Evolutionary conservation across 1,140 invertebrate genomes (phyloP), one percentile per base, ranked within the genome.

Genomic region (Leptonema lineaticorne): DNA sequence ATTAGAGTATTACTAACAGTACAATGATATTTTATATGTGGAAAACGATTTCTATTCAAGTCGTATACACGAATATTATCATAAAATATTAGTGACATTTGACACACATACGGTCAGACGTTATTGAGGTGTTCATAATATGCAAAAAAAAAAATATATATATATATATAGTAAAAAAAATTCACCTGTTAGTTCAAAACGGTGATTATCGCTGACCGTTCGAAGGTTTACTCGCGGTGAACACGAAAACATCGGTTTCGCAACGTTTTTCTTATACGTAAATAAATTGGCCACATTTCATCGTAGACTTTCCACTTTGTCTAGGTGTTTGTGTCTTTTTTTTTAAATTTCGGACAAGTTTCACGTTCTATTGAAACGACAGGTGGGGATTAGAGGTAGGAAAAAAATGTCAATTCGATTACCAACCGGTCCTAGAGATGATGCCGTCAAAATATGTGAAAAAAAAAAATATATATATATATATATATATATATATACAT

Each of bases 351-450:
- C 18, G 22, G 9, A 22, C 50, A 14, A 14, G 50, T 53, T 26
- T 53, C 50, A 26, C 50, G 8, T 26, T 24, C n/a, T n/a, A n/a
- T n/a, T n/a, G n/a, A n/a, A 14, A 48, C 27, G 50, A 14, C 24
- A 53, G 50, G 50, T 53, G 50, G 50, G 22, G 50, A 53, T 53
- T 24, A 20, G 50, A 53, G 50, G 50, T 24, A n/a, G n/a, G n/a
- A n/a, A n/a, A 53, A 53, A 53, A 53, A 53, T 53, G 50, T 53
- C 50, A 53, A 53, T 53, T 53, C 50, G 50, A 53, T 53, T 53
- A 24, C 50, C 50, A 26, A 53, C 50, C 50, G 50, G 50, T 53
- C 22, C 50, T n/a, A 24, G 50, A 24, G 50, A 24, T 24, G 14
- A 1, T 11, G 37, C 37, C 16, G 37, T 11, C 9, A 16, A n/a